These are phyloP conservation scores for Zingel zingel DNA, from an alignment of 2,113 vertebrate species.

Conservation along the genomic window DNA sequence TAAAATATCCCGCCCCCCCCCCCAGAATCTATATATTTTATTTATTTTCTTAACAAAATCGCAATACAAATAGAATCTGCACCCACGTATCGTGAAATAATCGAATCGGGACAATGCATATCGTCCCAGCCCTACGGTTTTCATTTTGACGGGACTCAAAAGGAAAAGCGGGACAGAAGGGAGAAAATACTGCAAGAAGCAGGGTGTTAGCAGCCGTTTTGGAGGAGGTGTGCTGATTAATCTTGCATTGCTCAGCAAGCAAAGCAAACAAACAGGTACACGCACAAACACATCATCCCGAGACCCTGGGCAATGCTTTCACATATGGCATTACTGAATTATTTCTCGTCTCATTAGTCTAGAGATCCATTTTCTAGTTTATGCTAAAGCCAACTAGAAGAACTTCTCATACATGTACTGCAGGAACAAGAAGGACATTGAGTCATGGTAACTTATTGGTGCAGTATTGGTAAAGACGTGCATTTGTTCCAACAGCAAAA, in stretches of 20 bases:
- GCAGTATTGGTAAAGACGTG: background rate
- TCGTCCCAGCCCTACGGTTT: too few species aligned
- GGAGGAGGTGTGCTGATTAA: slow-evolving; percentile 31
- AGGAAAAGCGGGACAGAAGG: background rate
- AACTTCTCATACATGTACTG: background rate
- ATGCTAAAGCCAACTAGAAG: background rate
- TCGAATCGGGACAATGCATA: too few species aligned
- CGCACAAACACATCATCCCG: background rate
- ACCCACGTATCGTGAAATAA: too few species aligned
- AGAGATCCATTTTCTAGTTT: slow-evolving; percentile 21
- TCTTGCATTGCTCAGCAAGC: slow-evolving; percentile 36
- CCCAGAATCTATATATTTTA: too few species aligned
- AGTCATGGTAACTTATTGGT: background rate
- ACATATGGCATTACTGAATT: slow-evolving; percentile 68
- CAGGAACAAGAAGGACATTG: background rate
- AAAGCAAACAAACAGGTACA: background rate
- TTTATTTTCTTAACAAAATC: too few species aligned
- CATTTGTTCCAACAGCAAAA: background rate
- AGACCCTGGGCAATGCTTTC: slow-evolving; percentile 15
- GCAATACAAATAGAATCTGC: too few species aligned
- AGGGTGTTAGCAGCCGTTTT: background rate
- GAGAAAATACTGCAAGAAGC: background rate
- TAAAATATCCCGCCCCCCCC: too few species aligned
- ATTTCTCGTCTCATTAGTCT: slow-evolving; percentile 55
- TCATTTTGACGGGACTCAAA: background rate